Percentiles rank a stretch among this genome's conserved stretches.
Conservation (phyloP, 1,140 invertebrate species). For the Hyposmocoma kahamanoa region DNA sequence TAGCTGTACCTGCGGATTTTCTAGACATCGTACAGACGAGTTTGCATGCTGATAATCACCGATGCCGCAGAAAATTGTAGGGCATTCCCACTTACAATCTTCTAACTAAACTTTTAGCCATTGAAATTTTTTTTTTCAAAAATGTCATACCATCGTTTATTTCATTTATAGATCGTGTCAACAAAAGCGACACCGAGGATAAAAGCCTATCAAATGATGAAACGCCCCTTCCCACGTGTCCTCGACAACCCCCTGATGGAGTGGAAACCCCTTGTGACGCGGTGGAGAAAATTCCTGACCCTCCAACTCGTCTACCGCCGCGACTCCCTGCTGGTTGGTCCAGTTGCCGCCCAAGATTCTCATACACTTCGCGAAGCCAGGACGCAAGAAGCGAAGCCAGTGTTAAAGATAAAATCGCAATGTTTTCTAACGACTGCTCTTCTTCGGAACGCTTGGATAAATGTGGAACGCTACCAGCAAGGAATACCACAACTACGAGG, state of each 20-base stretch:
- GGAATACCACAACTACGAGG: constrained; percentile 47
- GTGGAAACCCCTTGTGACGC: constrained; percentile 89
- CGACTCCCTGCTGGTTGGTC: constrained; percentile 44
- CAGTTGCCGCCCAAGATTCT: constrained; percentile 46
- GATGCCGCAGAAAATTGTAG: neutral
- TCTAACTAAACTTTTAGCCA: too few relatives aligned
- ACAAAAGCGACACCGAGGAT: constrained; percentile 61
- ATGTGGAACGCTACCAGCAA: constrained; percentile 65
- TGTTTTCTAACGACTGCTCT: constrained; percentile 80
- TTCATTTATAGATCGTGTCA: constrained; percentile 54
- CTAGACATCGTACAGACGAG: constrained; percentile 18
- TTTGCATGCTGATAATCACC: constrained; percentile 23
- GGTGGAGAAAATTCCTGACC: constrained; percentile 74
- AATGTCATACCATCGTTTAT: constrained; percentile 7
- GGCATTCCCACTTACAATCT: neutral
- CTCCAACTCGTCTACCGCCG: constrained; percentile 44
- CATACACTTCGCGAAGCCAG: constrained; percentile 74
- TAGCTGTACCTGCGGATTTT: constrained; percentile 18
- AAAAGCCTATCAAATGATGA: constrained; percentile 68
- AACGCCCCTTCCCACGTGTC: constrained; percentile 70
- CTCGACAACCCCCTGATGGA: constrained; percentile 89
- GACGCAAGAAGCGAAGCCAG: constrained; percentile 85
- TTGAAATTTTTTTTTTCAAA: too few relatives aligned
- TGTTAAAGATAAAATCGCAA: constrained; percentile 90
- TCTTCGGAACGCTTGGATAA: constrained; percentile 67